Base-by-base conservation (phyloP, 2,888 invertebrate genomes). In the Drosophila hamatofila region DNA sequence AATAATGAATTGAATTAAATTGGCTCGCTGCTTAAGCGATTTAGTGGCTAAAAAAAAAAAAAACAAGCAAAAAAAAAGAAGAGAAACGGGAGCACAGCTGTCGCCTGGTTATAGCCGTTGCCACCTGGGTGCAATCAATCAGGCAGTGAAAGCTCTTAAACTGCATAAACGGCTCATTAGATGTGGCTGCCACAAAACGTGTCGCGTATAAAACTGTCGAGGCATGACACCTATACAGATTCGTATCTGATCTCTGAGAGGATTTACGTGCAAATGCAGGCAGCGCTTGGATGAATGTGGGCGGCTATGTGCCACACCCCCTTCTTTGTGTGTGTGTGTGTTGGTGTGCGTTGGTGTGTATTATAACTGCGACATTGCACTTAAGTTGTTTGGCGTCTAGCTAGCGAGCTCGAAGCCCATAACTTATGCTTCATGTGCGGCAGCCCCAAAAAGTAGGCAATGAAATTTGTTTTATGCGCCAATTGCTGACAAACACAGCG, bases 381-480 rank as follows among this genome's bases (percentile, higher is more conserved):
- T 52, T 54, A 69, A 67, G 67, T 54, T 58, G 49, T 42, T 58
- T 67, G 63, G 63, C 75, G 62, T 68, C 63, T 64, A 44, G 56
- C 62, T 46, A 54, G 61, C 55, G 46, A 25, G 8, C 25, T n/a
- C n/a, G 11, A 18, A 54, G 41, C 65, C 66, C 37, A 66, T 73
- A 64, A 64, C 25, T 64, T 61, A 70, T 44, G 52, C 23, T 54
- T 57, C 39, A 56, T 46, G 37, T 48, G 44, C 62, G 21, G 27
- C 55, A 30, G 52, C 58, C 60, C 65, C 46, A 49, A 61, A 59
- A 75, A 72, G 72, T 71, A 75, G 83, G 83, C 83, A 85, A 85
- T 81, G 71, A 78, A 81, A 76, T 80, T 78, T 69, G 70, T 74
- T 81, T 74, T 82, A 82, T 71, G 73, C 58, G 78, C 66, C 66